These are phyloP conservation scores for Leptopterna dolabrata DNA, from an alignment of 2,888 invertebrate species.

Conservation along the genomic window DNA sequence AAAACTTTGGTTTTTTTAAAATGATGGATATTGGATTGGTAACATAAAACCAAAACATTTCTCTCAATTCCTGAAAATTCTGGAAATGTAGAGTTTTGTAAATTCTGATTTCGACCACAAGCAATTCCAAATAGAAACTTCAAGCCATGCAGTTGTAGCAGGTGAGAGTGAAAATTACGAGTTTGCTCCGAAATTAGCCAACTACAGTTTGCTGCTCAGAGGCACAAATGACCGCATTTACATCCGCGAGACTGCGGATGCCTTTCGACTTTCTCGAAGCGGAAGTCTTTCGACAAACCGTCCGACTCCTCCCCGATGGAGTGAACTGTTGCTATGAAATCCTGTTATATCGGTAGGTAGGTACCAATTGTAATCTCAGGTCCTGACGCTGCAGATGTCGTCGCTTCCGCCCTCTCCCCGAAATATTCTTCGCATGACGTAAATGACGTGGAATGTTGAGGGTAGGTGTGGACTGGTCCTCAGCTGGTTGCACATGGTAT, in stretches of 20 bases:
- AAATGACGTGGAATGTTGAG: no score
- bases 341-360: not conserved
- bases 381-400: no score
- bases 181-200: not conserved
- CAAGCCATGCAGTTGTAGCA: not conserved
- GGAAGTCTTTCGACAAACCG: slow-evolving; percentile 4
- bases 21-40: no score
- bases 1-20: no score
- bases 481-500: no score
- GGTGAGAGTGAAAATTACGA: not conserved
- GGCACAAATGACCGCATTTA: slow-evolving; percentile 3
- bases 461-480: no score
- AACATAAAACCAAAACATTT: no score
- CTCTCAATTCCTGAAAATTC: no score
- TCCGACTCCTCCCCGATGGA: slow-evolving; percentile 5
- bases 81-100: no score
- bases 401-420: no score
- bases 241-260: slow-evolving; percentile 4
- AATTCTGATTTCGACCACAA: not conserved
- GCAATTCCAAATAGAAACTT: not conserved
- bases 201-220: not conserved
- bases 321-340: not conserved
- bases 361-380: no score
- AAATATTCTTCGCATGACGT: no score
- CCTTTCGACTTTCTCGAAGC: slow-evolving; percentile 38